phyloP scores from a whole-genome alignment of 2,113 vertebrate species.

The Pungitius pungitius region DNA sequence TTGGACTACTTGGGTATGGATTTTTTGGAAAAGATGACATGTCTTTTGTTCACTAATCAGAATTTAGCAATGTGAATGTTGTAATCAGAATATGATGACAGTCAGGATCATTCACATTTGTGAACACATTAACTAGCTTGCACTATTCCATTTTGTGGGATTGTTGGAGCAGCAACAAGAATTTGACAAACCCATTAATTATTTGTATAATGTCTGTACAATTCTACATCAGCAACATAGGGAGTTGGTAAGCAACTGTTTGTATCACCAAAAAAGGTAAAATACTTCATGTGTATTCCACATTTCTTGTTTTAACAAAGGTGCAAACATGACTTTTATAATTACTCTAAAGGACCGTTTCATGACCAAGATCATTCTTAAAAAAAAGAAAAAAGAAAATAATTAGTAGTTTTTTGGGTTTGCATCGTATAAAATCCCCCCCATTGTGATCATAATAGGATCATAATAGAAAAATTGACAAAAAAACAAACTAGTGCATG shows the following conservation, averaged over 20 bases:
- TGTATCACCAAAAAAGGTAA: neutral
- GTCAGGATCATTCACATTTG: neutral
- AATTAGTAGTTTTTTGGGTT: conserved; percentile 13
- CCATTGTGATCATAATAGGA: conserved; percentile 54
- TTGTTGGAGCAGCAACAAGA: neutral
- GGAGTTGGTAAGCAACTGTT: neutral
- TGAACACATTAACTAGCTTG: neutral
- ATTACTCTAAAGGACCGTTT: neutral
- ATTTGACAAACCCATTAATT: neutral
- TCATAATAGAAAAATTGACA: conserved; percentile 54
- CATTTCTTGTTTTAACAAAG: neutral
- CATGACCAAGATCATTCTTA: neutral
- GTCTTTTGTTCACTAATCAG: neutral
- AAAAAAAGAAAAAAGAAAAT: neutral
- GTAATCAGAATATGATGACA: neutral
- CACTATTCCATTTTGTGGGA: neutral
- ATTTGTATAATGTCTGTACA: neutral
- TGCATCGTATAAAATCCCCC: conserved; percentile 30
- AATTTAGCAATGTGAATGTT: neutral
- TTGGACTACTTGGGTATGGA: neutral
- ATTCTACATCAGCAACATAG: neutral
- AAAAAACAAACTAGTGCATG: conserved; percentile 40
- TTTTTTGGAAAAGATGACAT: neutral
- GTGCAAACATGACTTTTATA: neutral
- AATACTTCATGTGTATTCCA: neutral